phyloP scores from a whole-genome alignment of 2,888 invertebrate species.

The Argyra leucocephala region DNA sequence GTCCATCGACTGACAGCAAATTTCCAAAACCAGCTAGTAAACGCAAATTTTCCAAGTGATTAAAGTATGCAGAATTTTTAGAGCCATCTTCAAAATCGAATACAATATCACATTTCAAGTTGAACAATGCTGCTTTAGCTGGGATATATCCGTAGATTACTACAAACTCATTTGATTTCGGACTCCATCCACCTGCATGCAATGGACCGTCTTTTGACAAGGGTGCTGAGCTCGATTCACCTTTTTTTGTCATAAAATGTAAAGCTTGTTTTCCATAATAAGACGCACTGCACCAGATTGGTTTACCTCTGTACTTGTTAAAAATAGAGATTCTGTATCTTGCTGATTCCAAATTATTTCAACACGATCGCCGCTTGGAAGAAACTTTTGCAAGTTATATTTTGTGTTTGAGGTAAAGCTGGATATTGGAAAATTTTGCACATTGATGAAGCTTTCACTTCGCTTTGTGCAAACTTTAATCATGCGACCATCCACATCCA shows the following conservation, averaged over 20 bases:
- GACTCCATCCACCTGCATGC: constrained; percentile 86
- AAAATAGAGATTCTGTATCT: constrained; percentile 71
- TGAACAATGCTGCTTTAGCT: constrained; percentile 85
- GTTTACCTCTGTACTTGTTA: constrained; percentile 87
- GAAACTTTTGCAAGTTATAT: constrained; percentile 83
- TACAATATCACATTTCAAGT: constrained; percentile 81
- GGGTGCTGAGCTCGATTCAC: constrained; percentile 72
- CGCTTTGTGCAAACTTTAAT: constrained; percentile 58
- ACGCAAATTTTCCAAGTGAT: constrained; percentile 81
- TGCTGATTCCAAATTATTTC: constrained; percentile 86
- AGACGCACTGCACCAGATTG: constrained; percentile 85
- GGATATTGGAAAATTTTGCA: constrained; percentile 82
- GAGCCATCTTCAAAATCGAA: constrained; percentile 89
- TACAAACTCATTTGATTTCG: constrained; percentile 82
- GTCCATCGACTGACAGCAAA: too few relatives aligned
- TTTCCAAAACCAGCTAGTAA: constrained; percentile 91
- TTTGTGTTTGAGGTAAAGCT: constrained; percentile 59
- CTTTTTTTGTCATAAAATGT: constrained; percentile 76
- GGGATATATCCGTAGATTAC: constrained; percentile 94
- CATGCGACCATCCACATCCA: constrained; percentile 79
- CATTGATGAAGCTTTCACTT: constrained; percentile 71
- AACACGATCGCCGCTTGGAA: constrained; percentile 80
- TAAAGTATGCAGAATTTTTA: constrained; percentile 82
- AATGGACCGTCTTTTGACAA: constrained; percentile 75
- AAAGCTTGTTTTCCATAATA: constrained; percentile 96